Evolutionary conservation across 2,113 vertebrate genomes (phyloP).

Genomic region (Tenrec ecaudatus): DNA sequence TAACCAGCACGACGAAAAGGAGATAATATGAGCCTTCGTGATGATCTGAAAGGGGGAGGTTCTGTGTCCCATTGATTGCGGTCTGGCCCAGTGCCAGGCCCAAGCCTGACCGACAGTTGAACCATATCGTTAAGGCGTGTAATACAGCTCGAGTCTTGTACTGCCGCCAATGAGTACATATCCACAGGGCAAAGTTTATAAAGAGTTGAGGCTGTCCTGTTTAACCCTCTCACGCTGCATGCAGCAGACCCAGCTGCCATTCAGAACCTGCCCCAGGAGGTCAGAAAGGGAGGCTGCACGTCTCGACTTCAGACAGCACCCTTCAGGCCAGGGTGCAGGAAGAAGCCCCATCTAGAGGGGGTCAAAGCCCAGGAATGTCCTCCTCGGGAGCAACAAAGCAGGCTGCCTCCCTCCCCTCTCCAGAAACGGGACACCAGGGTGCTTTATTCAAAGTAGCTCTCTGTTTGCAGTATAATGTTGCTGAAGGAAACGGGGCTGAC

Average conservation of each 20-base stretch:
- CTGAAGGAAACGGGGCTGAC: slow-evolving; percentile 77
- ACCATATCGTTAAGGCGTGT: slow-evolving; percentile 98
- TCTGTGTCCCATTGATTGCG: slow-evolving; percentile 96
- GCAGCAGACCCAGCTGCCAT: slow-evolving; percentile 88
- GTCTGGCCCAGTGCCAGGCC: slow-evolving; percentile 96
- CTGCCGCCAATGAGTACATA: slow-evolving; percentile 92
- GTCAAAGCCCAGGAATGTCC: background rate
- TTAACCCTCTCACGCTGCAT: slow-evolving; percentile 91
- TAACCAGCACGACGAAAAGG: slow-evolving; percentile 89
- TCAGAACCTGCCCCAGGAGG: slow-evolving; percentile 82
- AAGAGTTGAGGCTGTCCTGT: slow-evolving; percentile 89
- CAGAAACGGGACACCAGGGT: slow-evolving; percentile 67
- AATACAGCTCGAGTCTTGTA: slow-evolving; percentile 92
- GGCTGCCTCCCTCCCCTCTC: background rate
- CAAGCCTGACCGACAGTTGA: slow-evolving; percentile 99
- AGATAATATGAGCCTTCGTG: slow-evolving; percentile 90
- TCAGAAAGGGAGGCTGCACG: slow-evolving; percentile 75
- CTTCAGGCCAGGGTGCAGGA: background rate
- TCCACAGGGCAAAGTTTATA: slow-evolving; percentile 94
- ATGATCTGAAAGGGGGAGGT: slow-evolving; percentile 91
- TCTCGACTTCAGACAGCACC: slow-evolving; percentile 59
- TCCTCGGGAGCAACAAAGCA: slow-evolving; percentile 23
- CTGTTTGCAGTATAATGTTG: slow-evolving; percentile 82
- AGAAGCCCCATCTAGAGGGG: background rate
- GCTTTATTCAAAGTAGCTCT: slow-evolving; percentile 57